These are phyloP conservation scores for Zeus faber DNA, from an alignment of 2,113 vertebrate genomes.

Conservation along the genomic window DNA sequence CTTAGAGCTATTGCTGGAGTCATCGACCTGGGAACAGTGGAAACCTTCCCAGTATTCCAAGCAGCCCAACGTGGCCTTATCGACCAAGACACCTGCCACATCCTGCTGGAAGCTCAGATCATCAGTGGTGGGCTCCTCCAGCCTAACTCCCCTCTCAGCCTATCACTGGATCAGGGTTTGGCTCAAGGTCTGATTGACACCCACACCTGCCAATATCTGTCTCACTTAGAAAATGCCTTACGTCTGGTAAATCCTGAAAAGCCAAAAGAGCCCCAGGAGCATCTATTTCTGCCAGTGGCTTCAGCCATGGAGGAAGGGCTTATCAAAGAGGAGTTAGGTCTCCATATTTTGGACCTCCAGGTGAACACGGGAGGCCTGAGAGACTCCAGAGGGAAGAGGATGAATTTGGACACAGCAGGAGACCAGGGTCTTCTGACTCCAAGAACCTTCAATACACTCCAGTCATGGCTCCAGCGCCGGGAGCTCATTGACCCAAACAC, in stretches of 20 bases:
- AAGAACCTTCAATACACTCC: constrained; percentile 67
- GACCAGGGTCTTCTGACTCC: constrained; percentile 68
- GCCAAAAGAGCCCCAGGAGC: constrained; percentile 27
- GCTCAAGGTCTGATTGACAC: constrained; percentile 77
- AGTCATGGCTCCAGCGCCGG: constrained; percentile 62
- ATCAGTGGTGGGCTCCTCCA: constrained; percentile 82
- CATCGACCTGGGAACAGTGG: constrained; percentile 91
- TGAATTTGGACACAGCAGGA: constrained; percentile 77
- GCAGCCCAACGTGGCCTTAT: constrained; percentile 91
- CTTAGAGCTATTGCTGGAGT: constrained; percentile 84
- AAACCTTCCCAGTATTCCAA: constrained; percentile 88
- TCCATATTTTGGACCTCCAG: constrained; percentile 85
- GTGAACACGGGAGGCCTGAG: constrained; percentile 77
- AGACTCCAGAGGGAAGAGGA: constrained; percentile 42
- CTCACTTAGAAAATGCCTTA: constrained; percentile 74
- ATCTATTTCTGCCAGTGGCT: constrained; percentile 64
- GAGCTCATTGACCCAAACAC: constrained; percentile 92
- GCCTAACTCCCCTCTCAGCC: constrained; percentile 73
- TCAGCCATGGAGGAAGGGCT: constrained; percentile 77
- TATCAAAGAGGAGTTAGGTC: constrained; percentile 78
- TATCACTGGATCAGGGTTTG: constrained; percentile 82
- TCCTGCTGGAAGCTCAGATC: constrained; percentile 88
- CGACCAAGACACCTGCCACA: constrained; percentile 89
- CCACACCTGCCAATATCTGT: constrained; percentile 68
- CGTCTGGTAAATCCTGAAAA: constrained; percentile 53